Conservation (phyloP, 2,888 invertebrate genomes). For the Cosmopolites sordidus region DNA sequence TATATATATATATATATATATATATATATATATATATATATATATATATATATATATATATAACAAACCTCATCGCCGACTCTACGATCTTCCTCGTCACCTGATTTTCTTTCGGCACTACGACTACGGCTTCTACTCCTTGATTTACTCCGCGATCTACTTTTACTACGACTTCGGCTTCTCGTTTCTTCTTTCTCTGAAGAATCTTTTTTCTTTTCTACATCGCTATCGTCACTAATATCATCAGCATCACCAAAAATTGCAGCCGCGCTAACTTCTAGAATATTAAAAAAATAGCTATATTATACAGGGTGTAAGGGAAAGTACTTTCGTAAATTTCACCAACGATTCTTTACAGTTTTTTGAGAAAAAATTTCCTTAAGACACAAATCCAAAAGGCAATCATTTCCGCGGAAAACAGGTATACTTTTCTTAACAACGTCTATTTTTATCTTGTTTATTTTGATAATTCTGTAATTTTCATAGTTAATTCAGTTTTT, state of each 20-base stretch:
- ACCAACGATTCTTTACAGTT: too few species aligned
- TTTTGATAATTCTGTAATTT: too few species aligned
- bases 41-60: slow-evolving; percentile 1
- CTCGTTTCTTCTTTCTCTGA: slow-evolving; percentile 38
- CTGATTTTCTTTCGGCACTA: slow-evolving; percentile 28
- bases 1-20: slow-evolving; percentile 17
- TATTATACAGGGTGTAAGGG: too few species aligned
- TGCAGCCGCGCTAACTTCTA: slow-evolving; percentile 69
- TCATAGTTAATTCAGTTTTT: too few species aligned
- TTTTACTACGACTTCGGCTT: slow-evolving; percentile 39
- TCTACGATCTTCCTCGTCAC: slow-evolving; percentile 49
- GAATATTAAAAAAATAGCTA: slow-evolving; percentile 1
- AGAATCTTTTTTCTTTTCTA: slow-evolving; percentile 56
- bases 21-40: not conserved
- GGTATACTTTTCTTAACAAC: too few species aligned
- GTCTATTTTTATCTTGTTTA: too few species aligned
- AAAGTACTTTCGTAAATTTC: too few species aligned
- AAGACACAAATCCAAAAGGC: too few species aligned
- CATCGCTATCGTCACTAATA: slow-evolving; percentile 72
- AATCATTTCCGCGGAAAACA: too few species aligned
- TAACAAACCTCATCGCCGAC: slow-evolving; percentile 34
- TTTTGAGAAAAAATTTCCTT: too few species aligned
- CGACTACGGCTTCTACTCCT: slow-evolving; percentile 42
- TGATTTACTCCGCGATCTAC: slow-evolving; percentile 40
- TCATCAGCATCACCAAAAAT: slow-evolving; percentile 92